Evolutionary conservation across 1,140 invertebrate species (phyloP), one percentile per base, ranked within the genome.

Genomic region (Zophobas morio): DNA sequence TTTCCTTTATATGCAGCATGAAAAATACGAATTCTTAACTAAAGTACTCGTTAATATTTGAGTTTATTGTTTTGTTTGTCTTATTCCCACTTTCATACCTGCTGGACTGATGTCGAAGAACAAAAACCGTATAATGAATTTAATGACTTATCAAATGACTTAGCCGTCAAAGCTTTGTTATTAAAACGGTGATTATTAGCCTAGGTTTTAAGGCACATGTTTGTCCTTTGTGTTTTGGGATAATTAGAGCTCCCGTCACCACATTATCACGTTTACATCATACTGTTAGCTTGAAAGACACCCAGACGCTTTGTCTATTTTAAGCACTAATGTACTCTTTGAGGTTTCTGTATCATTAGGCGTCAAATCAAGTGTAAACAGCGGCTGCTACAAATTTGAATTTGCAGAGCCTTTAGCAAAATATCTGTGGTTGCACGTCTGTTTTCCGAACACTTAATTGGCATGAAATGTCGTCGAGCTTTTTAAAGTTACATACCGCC

Each of bases 361-460:
- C 60, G 42, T 66, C 60, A 66, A 66, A 66, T 66, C 60, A 66
- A 66, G 37, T 66, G 60, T 46, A 66, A 66, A 66, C 60, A 66
- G 60, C 40, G 5, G 5, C 56, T 66, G 60, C 6, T 66, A 66
- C 60, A 42, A 66, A 66, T 66, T 66, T 66, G 60, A 66, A 66
- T 66, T 66, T 66, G 37, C 39, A 32, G 39, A 66, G 60, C 60
- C 60, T n/a, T n/a, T 42, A 66, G 39, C 60, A 66, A 66, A 66
- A 66, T 66, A 66, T 42, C 60, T 66, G 37, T 33, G 60, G 60
- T 32, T 66, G 60, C 60, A 66, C 60, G 42, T 66, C 39, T 66
- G 60, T 42, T 66, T 66, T 66, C 60, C 60, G 33, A 66, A 66
- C 60, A 66, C 60, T 66, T 66, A 66, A 66, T 66, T 66, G 60